Evolutionary conservation across 1,140 invertebrate genomes (phyloP), one percentile per base, ranked within the genome.

Genomic region (Halictus rubicundus): DNA sequence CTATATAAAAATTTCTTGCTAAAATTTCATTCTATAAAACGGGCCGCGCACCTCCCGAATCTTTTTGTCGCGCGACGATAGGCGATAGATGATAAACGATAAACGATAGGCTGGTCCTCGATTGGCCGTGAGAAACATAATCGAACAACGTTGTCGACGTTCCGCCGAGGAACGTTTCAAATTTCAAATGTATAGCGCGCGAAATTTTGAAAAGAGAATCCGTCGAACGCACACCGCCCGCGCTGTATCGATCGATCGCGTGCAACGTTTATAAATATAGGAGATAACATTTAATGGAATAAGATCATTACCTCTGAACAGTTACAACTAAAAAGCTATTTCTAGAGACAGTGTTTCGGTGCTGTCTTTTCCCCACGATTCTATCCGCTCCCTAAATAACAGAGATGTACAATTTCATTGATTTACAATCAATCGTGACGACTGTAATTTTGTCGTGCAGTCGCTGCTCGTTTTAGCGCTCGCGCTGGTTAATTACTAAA

Each of bases 1-100:
- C 16, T 27, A 66, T 27, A 66, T 78, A 78, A 63, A 78, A 69
- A 70, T 70, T 63, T 16, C 42, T 70, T 23, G 19, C 52, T 69
- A 63, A 64, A 77, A 63, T 25, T 60, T 25, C 32, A 27, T 37
- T 23, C 39, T 64, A 46, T 65, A 65, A 65, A 72, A 64, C 52
- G 32, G 23, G 32, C 46, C 25, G 57, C 25, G 23, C 19, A 27
- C 42, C 5, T 16, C 9, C n/a, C 6, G 25, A 39, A 46, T 12
- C 14, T 1, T 12, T 65, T 42, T 8, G 1, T 23, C 27, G 9
- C n/a, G 8, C 39, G 12, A 7, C 21, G 42, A 66, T 42, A n/a
- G n/a, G 32, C 32, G 32, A n/a, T n/a, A 32, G 32, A 32, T 5
- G 32, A 32, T 32, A 32, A 32, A 32, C 4, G 27, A 32, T 32